Evolutionary conservation across 2,888 invertebrate genomes (phyloP).

Genomic region (Melieria picta): DNA sequence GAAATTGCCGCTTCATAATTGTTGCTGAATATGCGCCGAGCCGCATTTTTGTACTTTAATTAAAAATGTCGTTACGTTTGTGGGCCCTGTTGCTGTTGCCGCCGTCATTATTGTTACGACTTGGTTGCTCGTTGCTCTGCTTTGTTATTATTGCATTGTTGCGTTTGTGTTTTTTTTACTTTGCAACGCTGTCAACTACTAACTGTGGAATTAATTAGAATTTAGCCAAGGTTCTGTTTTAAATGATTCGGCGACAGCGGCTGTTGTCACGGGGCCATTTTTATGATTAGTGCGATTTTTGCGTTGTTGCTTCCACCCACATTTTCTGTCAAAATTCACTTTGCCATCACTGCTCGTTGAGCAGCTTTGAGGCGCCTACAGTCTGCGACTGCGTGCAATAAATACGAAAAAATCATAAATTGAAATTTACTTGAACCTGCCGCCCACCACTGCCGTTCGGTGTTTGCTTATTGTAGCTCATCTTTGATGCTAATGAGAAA

Average conservation of each 20-base stretch:
- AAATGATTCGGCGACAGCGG: neutral
- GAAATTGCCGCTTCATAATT: too few relatives aligned
- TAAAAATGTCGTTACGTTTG: neutral
- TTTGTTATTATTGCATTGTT: neutral
- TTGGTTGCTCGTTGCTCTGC: neutral
- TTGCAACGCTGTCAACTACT: neutral
- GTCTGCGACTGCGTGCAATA: neutral
- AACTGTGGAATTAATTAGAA: slow-evolving; percentile 30
- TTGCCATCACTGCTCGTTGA: too few relatives aligned
- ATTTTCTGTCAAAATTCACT: too few relatives aligned
- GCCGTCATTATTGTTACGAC: neutral
- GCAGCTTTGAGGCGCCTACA: too few relatives aligned
- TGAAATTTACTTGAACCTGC: neutral
- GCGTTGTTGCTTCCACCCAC: too few relatives aligned
- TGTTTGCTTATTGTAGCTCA: neutral
- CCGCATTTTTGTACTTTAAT: too few relatives aligned
- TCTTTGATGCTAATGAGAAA: slow-evolving; percentile 15
- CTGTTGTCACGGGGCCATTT: neutral
- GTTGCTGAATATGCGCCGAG: too few relatives aligned
- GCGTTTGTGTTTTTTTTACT: slow-evolving; percentile 5
- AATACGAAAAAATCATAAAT: neutral
- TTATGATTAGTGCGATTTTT: too few relatives aligned
- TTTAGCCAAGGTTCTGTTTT: slow-evolving; percentile 22
- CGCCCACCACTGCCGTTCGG: neutral
- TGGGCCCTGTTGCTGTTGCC: slow-evolving; percentile 5